phyloP scores from a whole-genome alignment of 2,113 vertebrate species.

The Balaeniceps rex region DNA sequence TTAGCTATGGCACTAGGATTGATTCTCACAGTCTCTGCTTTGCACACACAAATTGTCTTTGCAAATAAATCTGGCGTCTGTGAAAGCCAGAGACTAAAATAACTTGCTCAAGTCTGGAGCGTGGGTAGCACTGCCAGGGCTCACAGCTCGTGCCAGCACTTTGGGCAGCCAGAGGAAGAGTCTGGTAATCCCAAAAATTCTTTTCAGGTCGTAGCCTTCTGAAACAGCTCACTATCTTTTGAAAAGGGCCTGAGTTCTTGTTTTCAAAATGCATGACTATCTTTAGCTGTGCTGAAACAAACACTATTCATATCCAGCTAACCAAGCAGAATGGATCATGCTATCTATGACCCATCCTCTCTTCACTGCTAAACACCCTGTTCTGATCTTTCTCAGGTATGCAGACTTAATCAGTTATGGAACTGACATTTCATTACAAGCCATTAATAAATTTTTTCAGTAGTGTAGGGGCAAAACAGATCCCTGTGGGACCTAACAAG shows the following conservation, averaged over 20 bases:
- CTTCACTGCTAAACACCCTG: not conserved
- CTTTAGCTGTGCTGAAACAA: not conserved
- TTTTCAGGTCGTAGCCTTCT: not conserved
- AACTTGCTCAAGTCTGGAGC: constrained; percentile 3
- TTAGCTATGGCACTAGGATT: not conserved
- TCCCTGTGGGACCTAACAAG: not conserved
- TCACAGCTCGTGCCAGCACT: not conserved
- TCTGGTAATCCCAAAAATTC: constrained; percentile 41
- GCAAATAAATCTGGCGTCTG: constrained; percentile 11
- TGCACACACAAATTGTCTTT: not conserved
- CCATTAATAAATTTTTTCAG: not conserved
- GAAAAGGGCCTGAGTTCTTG: not conserved
- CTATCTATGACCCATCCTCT: not conserved
- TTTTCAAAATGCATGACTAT: not conserved
- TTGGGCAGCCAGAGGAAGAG: constrained; percentile 20
- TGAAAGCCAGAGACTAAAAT: constrained; percentile 34
- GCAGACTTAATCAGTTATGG: not conserved
- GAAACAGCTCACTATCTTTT: not conserved
- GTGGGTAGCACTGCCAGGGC: not conserved
- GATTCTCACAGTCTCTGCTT: constrained; percentile 14
- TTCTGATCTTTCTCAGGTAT: not conserved
- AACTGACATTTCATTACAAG: not conserved
- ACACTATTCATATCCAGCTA: not conserved
- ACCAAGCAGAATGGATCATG: not conserved
- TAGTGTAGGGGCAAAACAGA: not conserved